Evolutionary conservation across 2,888 invertebrate genomes (phyloP).

Genomic region (Fragum whitleyi): DNA sequence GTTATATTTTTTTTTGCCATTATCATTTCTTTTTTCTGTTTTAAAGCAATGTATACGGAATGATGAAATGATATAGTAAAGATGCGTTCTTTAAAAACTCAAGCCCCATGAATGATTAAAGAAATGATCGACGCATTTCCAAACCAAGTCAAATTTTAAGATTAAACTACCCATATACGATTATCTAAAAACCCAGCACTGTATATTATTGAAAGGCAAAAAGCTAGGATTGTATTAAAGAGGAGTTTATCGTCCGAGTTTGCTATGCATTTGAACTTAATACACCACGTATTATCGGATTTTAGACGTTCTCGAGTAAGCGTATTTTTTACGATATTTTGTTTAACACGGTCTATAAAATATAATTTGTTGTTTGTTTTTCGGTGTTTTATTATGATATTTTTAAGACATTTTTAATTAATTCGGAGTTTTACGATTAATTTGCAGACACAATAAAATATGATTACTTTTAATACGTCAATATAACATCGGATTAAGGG

Average conservation of each 20-base stretch:
- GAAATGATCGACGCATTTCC: too few relatives aligned
- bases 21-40: too few relatives aligned
- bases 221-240: background rate
- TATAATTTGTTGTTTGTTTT: background rate
- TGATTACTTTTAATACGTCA: background rate
- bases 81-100: too few relatives aligned
- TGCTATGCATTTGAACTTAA: constrained; percentile 1
- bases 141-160: too few relatives aligned
- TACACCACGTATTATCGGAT: background rate
- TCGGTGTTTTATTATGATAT: background rate
- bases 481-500: too few relatives aligned
- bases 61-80: too few relatives aligned
- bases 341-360: background rate
- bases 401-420: background rate
- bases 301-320: background rate
- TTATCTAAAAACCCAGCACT: background rate
- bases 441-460: background rate
- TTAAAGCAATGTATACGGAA: too few relatives aligned
- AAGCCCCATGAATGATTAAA: too few relatives aligned
- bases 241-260: background rate
- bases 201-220: background rate
- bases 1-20: too few relatives aligned
- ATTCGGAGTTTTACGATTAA: background rate
- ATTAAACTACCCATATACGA: too few relatives aligned
- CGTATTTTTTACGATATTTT: background rate